These are phyloP conservation scores for Pangasius djambal DNA, from an alignment of 2,797 vertebrate species.

Conservation along the genomic window DNA sequence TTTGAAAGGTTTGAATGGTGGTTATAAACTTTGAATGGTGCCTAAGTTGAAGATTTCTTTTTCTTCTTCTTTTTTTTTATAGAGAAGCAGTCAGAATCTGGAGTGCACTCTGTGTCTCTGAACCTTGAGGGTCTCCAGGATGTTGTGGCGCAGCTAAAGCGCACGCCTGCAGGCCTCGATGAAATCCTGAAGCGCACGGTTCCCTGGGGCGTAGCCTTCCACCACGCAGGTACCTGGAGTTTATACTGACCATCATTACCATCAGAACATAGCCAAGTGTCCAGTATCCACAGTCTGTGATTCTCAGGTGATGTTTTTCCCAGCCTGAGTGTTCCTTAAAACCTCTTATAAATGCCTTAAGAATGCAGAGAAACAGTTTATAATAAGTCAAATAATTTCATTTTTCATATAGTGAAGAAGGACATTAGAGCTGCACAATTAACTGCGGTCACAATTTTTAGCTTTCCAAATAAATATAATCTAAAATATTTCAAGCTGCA, in stretches of 20 bases:
- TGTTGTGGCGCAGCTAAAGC: conserved; percentile 86
- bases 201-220: conserved; percentile 93
- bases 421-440: not conserved
- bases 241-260: not conserved
- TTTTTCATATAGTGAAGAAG: not conserved
- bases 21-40: not conserved
- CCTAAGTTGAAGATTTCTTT: not conserved
- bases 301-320: not conserved
- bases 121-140: conserved; percentile 80
- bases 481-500: no score
- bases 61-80: not conserved
- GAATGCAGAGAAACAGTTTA: not conserved
- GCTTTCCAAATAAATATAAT: not conserved
- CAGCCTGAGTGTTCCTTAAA: not conserved
- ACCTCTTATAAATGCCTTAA: not conserved
- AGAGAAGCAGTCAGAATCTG: conserved; percentile 49
- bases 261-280: not conserved
- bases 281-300: not conserved
- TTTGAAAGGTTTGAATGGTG: not conserved
- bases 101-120: conserved; percentile 72
- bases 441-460: not conserved
- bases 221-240: conserved; percentile 87
- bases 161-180: conserved; percentile 87
- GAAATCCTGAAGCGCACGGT: conserved; percentile 86
- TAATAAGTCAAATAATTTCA: not conserved